Evolutionary conservation across 2,113 vertebrate species (phyloP).

Genomic region (Struthio camelus): DNA sequence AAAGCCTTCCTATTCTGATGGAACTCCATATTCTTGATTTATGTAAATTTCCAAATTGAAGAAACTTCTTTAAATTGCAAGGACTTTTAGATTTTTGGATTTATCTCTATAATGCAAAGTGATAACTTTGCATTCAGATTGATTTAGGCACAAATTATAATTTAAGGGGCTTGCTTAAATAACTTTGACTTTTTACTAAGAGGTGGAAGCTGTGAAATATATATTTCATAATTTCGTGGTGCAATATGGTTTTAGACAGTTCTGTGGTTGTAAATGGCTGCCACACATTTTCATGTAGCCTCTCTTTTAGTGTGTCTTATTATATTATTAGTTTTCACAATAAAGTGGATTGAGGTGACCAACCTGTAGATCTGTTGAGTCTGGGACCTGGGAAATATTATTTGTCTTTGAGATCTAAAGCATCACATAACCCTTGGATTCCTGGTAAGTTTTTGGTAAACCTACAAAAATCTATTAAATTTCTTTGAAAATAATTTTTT

Average conservation of each 20-base stretch:
- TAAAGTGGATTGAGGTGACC: neutral
- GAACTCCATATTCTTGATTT: neutral
- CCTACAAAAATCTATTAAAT: neutral
- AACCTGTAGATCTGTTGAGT: neutral
- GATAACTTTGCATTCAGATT: neutral
- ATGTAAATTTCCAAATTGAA: neutral
- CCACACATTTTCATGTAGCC: neutral
- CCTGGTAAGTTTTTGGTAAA: neutral
- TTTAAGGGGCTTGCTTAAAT: neutral
- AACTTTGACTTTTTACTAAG: neutral
- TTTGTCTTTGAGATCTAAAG: neutral
- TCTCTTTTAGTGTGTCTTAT: neutral
- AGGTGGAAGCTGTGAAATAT: neutral
- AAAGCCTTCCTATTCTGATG: neutral
- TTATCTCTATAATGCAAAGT: neutral
- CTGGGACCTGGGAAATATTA: neutral
- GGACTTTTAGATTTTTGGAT: neutral
- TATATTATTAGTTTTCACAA: neutral
- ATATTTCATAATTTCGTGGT: neutral
- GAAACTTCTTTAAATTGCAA: neutral
- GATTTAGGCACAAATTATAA: conserved; percentile 2
- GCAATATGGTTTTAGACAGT: neutral
- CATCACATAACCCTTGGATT: neutral
- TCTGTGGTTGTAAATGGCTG: neutral
- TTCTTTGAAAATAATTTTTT: neutral